phyloP scores from a whole-genome alignment of 2,113 vertebrate species.

The Tetraodon nigroviridis region DNA sequence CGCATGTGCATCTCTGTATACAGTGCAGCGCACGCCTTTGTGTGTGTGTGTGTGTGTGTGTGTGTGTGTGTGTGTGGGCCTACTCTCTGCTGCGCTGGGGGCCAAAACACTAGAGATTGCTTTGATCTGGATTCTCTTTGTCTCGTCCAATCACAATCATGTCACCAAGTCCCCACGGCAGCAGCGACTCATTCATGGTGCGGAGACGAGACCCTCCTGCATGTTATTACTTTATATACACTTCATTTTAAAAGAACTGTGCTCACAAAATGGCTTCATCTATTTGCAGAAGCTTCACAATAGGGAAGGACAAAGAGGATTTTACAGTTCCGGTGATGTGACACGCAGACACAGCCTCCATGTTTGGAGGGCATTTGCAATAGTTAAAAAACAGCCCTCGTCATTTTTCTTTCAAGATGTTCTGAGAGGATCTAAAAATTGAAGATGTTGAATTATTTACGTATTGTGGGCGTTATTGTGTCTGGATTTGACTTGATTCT shows the following conservation, averaged over 20 bases:
- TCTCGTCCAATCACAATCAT: constrained; percentile 82
- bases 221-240: constrained; percentile 70
- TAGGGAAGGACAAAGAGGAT: constrained; percentile 32
- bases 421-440: neutral
- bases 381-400: neutral
- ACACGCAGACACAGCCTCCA: constrained; percentile 7
- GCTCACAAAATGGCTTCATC: constrained; percentile 67
- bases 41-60: constrained; percentile 43
- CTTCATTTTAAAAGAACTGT: constrained; percentile 64
- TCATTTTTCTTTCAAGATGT: neutral
- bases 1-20: constrained; percentile 32
- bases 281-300: constrained; percentile 35
- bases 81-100: constrained; percentile 72
- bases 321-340: constrained; percentile 20
- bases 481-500: too few relatives aligned
- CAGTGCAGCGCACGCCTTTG: constrained; percentile 28
- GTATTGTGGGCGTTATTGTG: too few relatives aligned
- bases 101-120: constrained; percentile 81
- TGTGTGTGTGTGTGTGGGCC: constrained; percentile 68
- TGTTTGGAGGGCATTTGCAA: constrained; percentile 15
- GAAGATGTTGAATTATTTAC: too few relatives aligned
- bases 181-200: constrained; percentile 73
- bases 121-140: constrained; percentile 80
- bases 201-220: constrained; percentile 67
- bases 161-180: constrained; percentile 74